These are phyloP conservation scores for Zosterops hypoxanthus DNA, from an alignment of 2,113 vertebrate genomes.

Conservation along the genomic window DNA sequence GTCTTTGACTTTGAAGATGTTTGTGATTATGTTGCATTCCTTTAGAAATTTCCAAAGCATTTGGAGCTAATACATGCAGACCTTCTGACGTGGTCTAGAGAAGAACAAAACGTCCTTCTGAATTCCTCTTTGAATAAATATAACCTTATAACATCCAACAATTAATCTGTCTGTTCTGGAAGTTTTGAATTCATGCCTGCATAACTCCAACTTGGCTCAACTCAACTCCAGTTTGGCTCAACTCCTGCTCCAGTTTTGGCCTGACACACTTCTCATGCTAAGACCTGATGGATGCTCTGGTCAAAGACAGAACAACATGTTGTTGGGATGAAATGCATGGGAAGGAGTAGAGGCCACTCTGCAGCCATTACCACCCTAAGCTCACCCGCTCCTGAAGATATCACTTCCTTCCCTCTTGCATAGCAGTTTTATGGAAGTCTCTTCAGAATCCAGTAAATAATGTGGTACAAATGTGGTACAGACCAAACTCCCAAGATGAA, in stretches of 20 bases:
- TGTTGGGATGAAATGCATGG: rapidly evolving
- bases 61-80: background rate
- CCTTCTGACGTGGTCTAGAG: background rate
- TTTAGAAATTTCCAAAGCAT: background rate
- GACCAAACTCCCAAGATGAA: background rate
- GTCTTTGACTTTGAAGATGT: background rate
- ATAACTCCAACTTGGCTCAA: background rate
- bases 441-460: background rate
- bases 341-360: background rate
- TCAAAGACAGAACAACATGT: background rate
- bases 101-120: background rate
- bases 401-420: background rate
- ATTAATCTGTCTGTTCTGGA: background rate
- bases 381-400: background rate
- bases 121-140: background rate
- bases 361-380: background rate
- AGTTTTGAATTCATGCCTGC: background rate
- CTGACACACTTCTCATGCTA: background rate
- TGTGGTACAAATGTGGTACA: background rate
- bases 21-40: rapidly evolving
- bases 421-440: background rate
- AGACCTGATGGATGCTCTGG: background rate
- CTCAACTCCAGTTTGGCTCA: background rate
- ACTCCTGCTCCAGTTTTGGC: background rate
- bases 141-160: background rate